Base-by-base conservation (phyloP, 2,797 vertebrate species). In the Trachops cirrhosus region DNA sequence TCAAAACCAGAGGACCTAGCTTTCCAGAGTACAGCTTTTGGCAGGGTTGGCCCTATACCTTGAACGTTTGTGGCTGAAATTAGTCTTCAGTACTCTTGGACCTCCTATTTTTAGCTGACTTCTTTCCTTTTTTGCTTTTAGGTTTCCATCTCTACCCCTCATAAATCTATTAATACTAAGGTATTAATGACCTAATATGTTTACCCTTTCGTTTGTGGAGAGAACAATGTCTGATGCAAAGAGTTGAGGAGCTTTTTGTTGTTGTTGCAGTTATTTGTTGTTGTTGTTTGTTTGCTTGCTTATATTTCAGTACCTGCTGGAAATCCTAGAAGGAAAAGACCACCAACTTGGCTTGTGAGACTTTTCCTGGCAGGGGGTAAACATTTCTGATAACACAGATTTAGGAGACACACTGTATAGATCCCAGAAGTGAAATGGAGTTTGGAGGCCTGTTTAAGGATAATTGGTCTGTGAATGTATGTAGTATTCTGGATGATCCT, bases 21-120 rank as follows among this genome's bases (percentile, higher is more conserved):
- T 19, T 94, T 96, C 52, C 73, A 57, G 50, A 95, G 89, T 95
- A 89, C n/a, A 68, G 77, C 37, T 96, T 94, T 89, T 46, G 75
- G 21, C 39, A 59, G 77, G n/a, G 26, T 80, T 79, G 75, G 75
- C 50, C 64, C 26, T 75, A 75, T 87, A 73, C 37, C 14, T 70
- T 84, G 70, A 83, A 54, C 59, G 39, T 96, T 44, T 95, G 37
- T 92, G 79, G 52, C 50, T 93, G 83, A 91, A 94, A 85, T 89
- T 89, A 96, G 50, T 93, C 54, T 80, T 83, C 84, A 93, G 46
- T 92, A 52, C 39, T 87, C 19, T 29, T 46, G 52, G 84, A 95
- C 22, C 39, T 86, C 26, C 64, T 92, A 22, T 84, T 87, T 96
- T 95, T 94, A 95, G 73, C 46, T 90, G 71, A 26, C 12, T 88